Percentiles rank a stretch among this genome's conserved stretches.
Evolutionary conservation across 2,797 vertebrate genomes (phyloP).

Genomic region (Choloepus didactylus): DNA sequence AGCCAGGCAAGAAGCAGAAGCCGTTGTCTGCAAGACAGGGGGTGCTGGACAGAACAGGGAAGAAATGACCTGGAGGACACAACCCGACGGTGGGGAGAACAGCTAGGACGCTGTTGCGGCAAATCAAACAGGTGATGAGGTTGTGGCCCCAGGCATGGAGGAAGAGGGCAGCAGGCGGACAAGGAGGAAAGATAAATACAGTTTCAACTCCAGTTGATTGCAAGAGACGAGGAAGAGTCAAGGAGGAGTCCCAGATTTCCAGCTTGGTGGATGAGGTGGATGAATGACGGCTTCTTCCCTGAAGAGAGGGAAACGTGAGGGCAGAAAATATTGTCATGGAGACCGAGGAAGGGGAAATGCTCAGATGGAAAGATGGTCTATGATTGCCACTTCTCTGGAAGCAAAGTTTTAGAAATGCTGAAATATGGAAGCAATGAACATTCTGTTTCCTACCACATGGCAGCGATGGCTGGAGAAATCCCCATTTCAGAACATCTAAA

Average conservation of each 20-base stretch:
- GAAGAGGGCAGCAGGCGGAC: fast-evolving
- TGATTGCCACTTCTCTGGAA: not conserved
- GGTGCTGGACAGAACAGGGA: too few species aligned
- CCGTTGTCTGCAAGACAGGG: not conserved
- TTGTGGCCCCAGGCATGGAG: not conserved
- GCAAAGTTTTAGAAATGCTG: not conserved
- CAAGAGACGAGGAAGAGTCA: fast-evolving
- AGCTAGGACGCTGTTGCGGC: fast-evolving
- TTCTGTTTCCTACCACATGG: not conserved
- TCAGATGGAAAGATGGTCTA: fast-evolving
- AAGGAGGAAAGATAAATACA: fast-evolving
- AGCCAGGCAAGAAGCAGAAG: fast-evolving
- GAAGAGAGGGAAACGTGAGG: not conserved
- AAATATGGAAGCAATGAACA: not conserved
- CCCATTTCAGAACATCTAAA: not conserved
- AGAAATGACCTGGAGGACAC: fast-evolving
- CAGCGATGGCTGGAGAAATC: not conserved
- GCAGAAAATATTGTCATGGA: not conserved
- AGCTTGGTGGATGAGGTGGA: too few species aligned
- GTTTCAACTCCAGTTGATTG: fast-evolving
- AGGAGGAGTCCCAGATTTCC: not conserved
- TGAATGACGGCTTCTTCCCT: fast-evolving
- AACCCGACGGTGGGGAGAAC: fast-evolving
- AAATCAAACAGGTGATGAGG: not conserved
- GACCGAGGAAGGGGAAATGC: not conserved